Percentiles rank a stretch among this genome's conserved stretches.
Evolutionary conservation across 1,140 invertebrate species (phyloP).

Genomic region (Microplitis demolitor): DNA sequence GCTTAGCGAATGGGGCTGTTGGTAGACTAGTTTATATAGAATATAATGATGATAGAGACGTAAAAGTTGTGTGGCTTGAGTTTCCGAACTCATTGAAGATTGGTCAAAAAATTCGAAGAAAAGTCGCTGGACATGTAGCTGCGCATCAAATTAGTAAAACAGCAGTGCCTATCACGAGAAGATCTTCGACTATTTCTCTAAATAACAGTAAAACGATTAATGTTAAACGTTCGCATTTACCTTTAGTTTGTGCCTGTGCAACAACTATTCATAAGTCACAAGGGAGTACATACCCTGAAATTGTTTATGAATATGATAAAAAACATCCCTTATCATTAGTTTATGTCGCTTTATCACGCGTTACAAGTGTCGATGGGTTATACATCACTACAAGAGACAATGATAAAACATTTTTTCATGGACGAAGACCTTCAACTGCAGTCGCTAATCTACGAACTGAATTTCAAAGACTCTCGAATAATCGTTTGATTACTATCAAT

Average conservation of each 20-base stretch:
- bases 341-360: constrained; percentile 29
- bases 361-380: constrained; percentile 12
- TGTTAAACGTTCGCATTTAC: constrained; percentile 44
- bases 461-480: constrained; percentile 1
- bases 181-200: constrained; percentile 39
- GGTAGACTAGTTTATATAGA: constrained; percentile 46
- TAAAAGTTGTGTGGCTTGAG: constrained; percentile 31
- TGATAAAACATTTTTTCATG: constrained; percentile 21
- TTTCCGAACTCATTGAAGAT: constrained; percentile 30
- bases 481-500: constrained; percentile 12
- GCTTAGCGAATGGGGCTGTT: constrained; percentile 48
- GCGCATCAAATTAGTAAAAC: constrained; percentile 21
- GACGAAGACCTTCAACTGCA: not conserved
- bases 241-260: constrained; percentile 39
- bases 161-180: constrained; percentile 32
- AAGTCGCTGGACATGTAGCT: constrained; percentile 28
- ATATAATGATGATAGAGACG: constrained; percentile 29
- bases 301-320: constrained; percentile 34
- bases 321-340: constrained; percentile 23
- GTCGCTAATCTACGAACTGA: not conserved
- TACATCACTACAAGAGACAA: constrained; percentile 14
- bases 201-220: constrained; percentile 42
- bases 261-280: constrained; percentile 42
- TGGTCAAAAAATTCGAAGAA: constrained; percentile 29
- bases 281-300: constrained; percentile 31